phyloP scores from a whole-genome alignment of 1,140 invertebrate species.

The Drosophila ogumai region DNA sequence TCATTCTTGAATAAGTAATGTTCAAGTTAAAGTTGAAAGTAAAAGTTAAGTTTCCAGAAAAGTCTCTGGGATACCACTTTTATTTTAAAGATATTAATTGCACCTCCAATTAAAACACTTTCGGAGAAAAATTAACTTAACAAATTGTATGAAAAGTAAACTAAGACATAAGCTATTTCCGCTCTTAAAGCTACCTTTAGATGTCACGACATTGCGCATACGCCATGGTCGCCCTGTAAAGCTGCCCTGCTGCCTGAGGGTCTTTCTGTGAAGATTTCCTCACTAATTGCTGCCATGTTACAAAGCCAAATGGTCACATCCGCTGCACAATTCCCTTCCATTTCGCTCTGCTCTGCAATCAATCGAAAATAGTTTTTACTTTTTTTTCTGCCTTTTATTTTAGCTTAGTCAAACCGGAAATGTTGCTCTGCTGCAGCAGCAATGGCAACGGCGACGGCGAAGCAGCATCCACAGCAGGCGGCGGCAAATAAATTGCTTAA shows the following conservation, averaged over 20 bases:
- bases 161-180: too few species aligned
- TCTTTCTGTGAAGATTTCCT: conserved; percentile 37
- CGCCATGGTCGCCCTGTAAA: conserved; percentile 14
- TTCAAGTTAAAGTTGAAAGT: neutral
- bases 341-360: conserved; percentile 22
- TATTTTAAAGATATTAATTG: too few species aligned
- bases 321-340: conserved; percentile 45
- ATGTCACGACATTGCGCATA: conserved; percentile 51
- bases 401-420: conserved; percentile 63
- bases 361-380: conserved; percentile 44
- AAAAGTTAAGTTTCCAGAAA: too few species aligned
- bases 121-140: too few species aligned
- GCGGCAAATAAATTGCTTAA: conserved; percentile 77
- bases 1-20: neutral
- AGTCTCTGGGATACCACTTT: too few species aligned
- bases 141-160: too few species aligned
- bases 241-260: conserved; percentile 4
- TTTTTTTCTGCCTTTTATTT: conserved; percentile 31
- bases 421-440: conserved; percentile 58
- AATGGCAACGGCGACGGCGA: neutral
- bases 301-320: conserved; percentile 66
- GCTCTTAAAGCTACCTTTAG: neutral
- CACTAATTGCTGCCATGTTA: conserved; percentile 66
- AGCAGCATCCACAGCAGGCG: conserved; percentile 35
- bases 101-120: too few species aligned